A percentile compares a stretch with the other conserved stretches of the same genome.
Evolutionary conservation across 2,797 vertebrate species (phyloP).

Genomic region (Enteromius unitaeniatus): DNA sequence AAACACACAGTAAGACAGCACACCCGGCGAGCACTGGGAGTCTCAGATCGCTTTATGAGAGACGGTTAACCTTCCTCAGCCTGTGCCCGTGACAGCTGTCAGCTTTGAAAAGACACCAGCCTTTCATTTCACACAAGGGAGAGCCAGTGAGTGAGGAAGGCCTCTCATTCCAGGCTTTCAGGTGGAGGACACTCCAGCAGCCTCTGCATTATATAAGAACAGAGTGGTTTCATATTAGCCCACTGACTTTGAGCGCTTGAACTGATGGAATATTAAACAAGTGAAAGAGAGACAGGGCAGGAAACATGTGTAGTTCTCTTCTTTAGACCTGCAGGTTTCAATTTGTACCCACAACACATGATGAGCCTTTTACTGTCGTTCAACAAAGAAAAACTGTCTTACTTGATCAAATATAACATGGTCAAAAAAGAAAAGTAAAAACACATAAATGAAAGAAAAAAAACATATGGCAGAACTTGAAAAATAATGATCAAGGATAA

Average conservation of each 20-base stretch:
- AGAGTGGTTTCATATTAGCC: constrained; percentile 62
- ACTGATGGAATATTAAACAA: constrained; percentile 60
- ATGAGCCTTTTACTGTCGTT: constrained; percentile 3
- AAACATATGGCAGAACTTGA: background rate
- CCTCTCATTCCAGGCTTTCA: constrained; percentile 54
- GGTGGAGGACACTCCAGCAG: constrained; percentile 58
- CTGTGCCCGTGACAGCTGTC: constrained; percentile 61
- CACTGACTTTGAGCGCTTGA: constrained; percentile 51
- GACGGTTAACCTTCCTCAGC: constrained; percentile 53
- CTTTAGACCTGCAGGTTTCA: constrained; percentile 22
- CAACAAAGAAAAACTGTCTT: background rate
- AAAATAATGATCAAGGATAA: background rate
- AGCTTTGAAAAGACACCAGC: constrained; percentile 56
- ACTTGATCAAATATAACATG: background rate
- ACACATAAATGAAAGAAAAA: background rate
- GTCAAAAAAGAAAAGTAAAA: background rate
- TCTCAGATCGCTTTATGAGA: constrained; percentile 50
- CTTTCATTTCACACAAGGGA: constrained; percentile 60
- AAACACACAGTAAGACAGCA: constrained; percentile 30
- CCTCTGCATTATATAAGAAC: constrained; percentile 61
- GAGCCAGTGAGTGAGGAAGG: constrained; percentile 35
- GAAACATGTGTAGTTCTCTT: constrained; percentile 16
- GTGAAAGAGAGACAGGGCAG: background rate
- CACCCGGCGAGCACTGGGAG: constrained; percentile 25
- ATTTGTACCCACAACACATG: constrained; percentile 17